phyloP scores from a whole-genome alignment of 2,113 vertebrate species.

The Vireo altiloquus region DNA sequence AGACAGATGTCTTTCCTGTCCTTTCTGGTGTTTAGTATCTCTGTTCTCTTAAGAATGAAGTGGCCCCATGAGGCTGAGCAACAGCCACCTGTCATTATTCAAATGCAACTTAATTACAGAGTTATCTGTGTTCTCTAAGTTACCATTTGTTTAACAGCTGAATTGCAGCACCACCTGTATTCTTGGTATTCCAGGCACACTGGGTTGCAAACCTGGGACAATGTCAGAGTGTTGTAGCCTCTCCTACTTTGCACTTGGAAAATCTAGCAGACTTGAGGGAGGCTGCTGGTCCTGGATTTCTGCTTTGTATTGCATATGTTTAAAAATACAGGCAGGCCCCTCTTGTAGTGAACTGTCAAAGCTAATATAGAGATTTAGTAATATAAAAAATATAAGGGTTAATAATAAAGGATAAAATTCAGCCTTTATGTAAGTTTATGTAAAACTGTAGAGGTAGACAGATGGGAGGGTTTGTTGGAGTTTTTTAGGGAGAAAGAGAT shows the following conservation, averaged over 20 bases:
- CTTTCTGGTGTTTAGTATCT: background rate
- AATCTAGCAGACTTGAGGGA: background rate
- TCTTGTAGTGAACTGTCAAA: background rate
- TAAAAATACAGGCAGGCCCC: background rate
- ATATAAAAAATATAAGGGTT: background rate
- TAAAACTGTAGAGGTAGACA: background rate
- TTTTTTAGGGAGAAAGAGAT: background rate
- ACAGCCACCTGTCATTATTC: background rate
- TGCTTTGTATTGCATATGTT: background rate
- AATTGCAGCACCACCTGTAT: background rate
- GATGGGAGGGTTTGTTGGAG: background rate
- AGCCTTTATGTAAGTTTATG: background rate
- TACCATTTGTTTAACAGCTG: background rate
- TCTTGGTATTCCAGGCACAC: background rate
- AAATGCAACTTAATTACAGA: background rate
- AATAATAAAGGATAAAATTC: background rate
- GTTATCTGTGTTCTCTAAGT: background rate
- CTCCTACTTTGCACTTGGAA: background rate
- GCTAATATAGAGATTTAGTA: background rate
- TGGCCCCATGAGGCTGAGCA: background rate
- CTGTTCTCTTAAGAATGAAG: background rate
- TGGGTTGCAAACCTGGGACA: background rate
- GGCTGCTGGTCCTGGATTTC: rapidly evolving
- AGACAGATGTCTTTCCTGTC: background rate
- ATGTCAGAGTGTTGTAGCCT: background rate